Evolutionary conservation across 2,888 invertebrate genomes (phyloP).

Genomic region (Drosophila emarginata): DNA sequence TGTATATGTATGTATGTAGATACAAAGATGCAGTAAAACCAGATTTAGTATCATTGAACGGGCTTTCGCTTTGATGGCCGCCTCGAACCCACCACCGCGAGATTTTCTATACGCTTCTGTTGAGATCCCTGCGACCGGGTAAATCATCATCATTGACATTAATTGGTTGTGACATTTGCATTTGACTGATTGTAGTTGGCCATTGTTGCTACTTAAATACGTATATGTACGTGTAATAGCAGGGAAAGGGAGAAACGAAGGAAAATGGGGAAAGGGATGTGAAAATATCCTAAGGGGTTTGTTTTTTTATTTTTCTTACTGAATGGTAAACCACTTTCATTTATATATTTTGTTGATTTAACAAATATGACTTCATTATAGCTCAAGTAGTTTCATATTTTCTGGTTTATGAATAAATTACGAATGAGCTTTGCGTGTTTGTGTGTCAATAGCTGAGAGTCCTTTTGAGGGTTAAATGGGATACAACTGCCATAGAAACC

Average conservation of each 20-base stretch:
- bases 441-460: slow-evolving; percentile 53
- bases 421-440: slow-evolving; percentile 70
- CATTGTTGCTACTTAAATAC: slow-evolving; percentile 71
- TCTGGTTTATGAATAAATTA: slow-evolving; percentile 62
- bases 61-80: slow-evolving; percentile 29
- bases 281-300: slow-evolving; percentile 35
- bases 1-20: too few relatives aligned
- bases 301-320: slow-evolving; percentile 17
- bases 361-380: slow-evolving; percentile 75
- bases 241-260: background rate
- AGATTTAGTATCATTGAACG: slow-evolving; percentile 47
- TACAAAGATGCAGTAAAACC: slow-evolving; percentile 43
- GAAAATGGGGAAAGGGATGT: slow-evolving; percentile 17
- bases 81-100: slow-evolving; percentile 32
- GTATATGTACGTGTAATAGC: background rate
- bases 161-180: slow-evolving; percentile 81
- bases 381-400: slow-evolving; percentile 49
- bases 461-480: slow-evolving; percentile 10
- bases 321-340: slow-evolving; percentile 36
- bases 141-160: slow-evolving; percentile 78
- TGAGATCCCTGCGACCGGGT: slow-evolving; percentile 36
- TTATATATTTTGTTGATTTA: slow-evolving; percentile 47
- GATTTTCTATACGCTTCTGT: slow-evolving; percentile 12
- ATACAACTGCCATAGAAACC: slow-evolving; percentile 5
- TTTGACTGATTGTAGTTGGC: slow-evolving; percentile 76